Evolutionary conservation across 1,140 invertebrate genomes (phyloP), one percentile per base, ranked within the genome.

Genomic region (Gryllus bimaculatus): DNA sequence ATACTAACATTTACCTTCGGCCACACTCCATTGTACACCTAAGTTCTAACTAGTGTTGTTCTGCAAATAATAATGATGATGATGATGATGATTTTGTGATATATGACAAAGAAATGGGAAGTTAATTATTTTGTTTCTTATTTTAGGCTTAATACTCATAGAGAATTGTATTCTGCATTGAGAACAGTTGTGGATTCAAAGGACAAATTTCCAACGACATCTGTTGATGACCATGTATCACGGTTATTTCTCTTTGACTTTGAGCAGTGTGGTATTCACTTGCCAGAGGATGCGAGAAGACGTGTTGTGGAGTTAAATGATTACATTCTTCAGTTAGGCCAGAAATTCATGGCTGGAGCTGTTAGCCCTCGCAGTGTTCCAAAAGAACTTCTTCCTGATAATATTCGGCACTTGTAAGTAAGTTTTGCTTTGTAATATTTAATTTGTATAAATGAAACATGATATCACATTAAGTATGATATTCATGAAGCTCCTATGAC

Each of bases 241-340:
- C 89, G 93, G 83, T 85, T 99, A 78, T 99, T 99, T 87, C 86
- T 98, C 49, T 96, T 97, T 86, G 97, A 99, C 85, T 99, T 99
- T 88, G 96, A 99, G 85, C 96, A 98, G 86, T 93, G 93, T 87
- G 97, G 97, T 8, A 99, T 99, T 82, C 96, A 99, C 86, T 87
- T 99, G 77, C 89, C 92, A n/a, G 93, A 96, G 82, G 84, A 88
- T 7, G 89, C 93, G 81, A 87, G 96, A 78, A 85, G 90, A 80
- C 86, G 89, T 81, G 96, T 98, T 80, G 96, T 98, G 0, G 87
- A 90, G 5, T 87, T 98, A 0, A 98, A 97, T 85, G 92, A 98
- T 85, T 87, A 88, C 73, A 94, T 95, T 78, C 84, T 93, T 47
- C 89, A 95, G 85, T 86, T 94, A 7, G 96, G 96, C 1, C 95